Conservation (phyloP, 2,888 invertebrate genomes). For the Euzophera pinguis region DNA sequence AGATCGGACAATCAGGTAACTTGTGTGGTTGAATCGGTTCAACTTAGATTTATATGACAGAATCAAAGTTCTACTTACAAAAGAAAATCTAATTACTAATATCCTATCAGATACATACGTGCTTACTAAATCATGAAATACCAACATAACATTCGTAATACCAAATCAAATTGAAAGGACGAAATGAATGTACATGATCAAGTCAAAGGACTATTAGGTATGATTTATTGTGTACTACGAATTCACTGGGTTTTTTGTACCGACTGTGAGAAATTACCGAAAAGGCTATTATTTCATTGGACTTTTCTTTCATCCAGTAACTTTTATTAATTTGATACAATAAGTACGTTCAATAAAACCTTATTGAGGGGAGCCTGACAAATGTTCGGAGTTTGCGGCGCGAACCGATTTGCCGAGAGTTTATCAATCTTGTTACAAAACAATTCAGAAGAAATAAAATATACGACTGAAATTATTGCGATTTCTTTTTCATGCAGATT, state of each 20-base stretch:
- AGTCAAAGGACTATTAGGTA: conserved; percentile 10
- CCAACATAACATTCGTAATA: neutral
- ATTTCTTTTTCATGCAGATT: neutral
- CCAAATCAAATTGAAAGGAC: conserved; percentile 9
- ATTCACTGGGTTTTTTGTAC: conserved; percentile 1
- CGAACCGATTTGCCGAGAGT: neutral
- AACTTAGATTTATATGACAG: too few relatives aligned
- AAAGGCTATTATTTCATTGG: conserved; percentile 14
- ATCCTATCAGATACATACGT: neutral
- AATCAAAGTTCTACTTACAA: too few relatives aligned
- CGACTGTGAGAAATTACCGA: conserved; percentile 14
- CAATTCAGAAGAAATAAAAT: too few relatives aligned
- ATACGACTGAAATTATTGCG: too few relatives aligned
- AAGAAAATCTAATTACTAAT: neutral
- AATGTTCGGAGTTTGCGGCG: conserved; percentile 5
- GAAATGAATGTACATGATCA: conserved; percentile 11
- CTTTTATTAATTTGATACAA: conserved; percentile 15
- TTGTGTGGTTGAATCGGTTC: too few relatives aligned
- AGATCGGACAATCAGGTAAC: too few relatives aligned
- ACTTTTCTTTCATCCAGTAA: conserved; percentile 8
- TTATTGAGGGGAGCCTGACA: conserved; percentile 10
- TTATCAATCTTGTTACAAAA: neutral
- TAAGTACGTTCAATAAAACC: conserved; percentile 14
- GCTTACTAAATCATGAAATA: neutral
- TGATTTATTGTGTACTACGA: conserved; percentile 14